Conservation (phyloP, 2,113 vertebrate genomes). For the Dasypus novemcinctus region DNA sequence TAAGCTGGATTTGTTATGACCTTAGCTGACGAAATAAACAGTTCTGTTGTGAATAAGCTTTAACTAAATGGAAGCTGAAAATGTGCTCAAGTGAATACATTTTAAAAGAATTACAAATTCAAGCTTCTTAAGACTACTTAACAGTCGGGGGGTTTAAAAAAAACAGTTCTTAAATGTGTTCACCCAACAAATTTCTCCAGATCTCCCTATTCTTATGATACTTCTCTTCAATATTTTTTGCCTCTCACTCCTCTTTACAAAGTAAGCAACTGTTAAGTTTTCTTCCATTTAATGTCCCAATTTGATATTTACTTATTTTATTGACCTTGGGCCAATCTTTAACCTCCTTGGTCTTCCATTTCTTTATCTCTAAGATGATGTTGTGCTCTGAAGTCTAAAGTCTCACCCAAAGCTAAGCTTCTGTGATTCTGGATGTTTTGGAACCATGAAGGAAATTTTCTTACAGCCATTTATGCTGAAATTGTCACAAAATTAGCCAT, state of each 20-base stretch:
- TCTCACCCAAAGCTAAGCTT: not conserved
- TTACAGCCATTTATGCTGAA: not conserved
- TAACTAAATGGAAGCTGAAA: conserved; percentile 41
- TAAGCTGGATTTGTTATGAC: conserved; percentile 70
- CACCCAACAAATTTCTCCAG: not conserved
- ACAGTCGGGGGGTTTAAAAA: not conserved
- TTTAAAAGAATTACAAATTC: conserved; percentile 45
- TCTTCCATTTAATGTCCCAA: not conserved
- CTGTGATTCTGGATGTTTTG: not conserved
- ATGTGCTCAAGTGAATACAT: not conserved
- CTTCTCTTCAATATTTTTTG: not conserved
- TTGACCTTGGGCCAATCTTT: not conserved
- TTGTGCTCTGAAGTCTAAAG: not conserved
- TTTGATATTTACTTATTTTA: not conserved
- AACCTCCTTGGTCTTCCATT: not conserved
- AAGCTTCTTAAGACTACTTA: not conserved
- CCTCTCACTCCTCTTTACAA: not conserved
- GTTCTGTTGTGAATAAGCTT: conserved; percentile 46
- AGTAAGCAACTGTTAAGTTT: not conserved
- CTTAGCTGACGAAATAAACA: conserved; percentile 73
- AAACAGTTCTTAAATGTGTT: not conserved
- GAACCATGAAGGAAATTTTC: no score
- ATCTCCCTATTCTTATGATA: rapidly evolving
- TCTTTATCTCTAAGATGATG: not conserved
- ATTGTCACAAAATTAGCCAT: not conserved